phyloP scores from a whole-genome alignment of 1,140 invertebrate species.

The Nephila pilipes region DNA sequence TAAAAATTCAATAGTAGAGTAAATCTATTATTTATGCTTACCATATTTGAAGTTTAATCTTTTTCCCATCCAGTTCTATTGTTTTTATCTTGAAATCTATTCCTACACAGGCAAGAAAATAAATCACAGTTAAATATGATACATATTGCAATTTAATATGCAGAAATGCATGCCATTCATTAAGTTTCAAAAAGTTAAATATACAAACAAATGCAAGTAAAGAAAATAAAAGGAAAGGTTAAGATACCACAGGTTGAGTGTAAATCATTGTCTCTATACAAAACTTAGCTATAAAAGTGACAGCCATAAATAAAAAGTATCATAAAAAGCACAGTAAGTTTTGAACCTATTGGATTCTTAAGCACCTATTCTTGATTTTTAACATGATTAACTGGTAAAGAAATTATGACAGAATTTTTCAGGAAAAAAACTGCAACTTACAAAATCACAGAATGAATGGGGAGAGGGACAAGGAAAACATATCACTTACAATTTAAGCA shows the following conservation, averaged over 20 bases:
- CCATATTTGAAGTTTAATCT: constrained; percentile 99
- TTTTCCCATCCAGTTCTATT: constrained; percentile 98
- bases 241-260: background rate
- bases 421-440: no score
- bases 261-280: background rate
- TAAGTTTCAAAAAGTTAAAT: no score
- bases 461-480: no score
- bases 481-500: no score
- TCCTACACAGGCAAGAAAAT: constrained; percentile 84
- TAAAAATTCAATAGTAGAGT: background rate
- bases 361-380: constrained; percentile 28
- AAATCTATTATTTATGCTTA: constrained; percentile 80
- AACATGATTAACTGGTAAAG: no score
- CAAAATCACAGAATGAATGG: no score
- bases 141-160: background rate
- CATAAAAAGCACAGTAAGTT: background rate
- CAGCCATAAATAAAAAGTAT: background rate
- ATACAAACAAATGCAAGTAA: no score
- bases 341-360: background rate
- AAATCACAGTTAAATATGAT: background rate
- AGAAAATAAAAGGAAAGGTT: no score
- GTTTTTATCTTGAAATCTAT: constrained; percentile 99
- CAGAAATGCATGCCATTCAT: background rate
- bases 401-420: no score
- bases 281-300: constrained; percentile 1